These are phyloP conservation scores for Apamea monoglypha DNA, from an alignment of 2,888 invertebrate species.

Conservation along the genomic window DNA sequence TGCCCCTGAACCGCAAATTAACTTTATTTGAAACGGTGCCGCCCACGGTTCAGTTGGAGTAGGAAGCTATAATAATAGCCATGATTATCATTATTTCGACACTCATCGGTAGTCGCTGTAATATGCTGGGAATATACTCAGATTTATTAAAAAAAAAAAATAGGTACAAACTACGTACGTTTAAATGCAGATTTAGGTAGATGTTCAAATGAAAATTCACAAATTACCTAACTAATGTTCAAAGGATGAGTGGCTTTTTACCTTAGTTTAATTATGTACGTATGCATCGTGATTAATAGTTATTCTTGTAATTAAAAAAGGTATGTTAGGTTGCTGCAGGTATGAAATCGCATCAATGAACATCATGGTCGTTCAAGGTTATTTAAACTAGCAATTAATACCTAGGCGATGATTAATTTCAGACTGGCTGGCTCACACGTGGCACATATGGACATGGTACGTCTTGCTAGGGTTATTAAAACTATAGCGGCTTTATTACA, in stretches of 20 bases:
- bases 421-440: conserved; percentile 37
- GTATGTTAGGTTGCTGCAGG: conserved; percentile 20
- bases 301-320: conserved; percentile 32
- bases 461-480: conserved; percentile 42
- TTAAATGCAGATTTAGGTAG: conserved; percentile 2
- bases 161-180: background rate
- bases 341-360: conserved; percentile 54
- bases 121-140: conserved; percentile 38
- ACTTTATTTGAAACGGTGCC: conserved; percentile 52
- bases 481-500: conserved; percentile 2
- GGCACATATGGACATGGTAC: conserved; percentile 23
- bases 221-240: background rate
- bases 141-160: conserved; percentile 13
- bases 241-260: background rate
- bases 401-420: conserved; percentile 55
- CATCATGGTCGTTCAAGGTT: conserved; percentile 57
- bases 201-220: background rate
- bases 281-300: conserved; percentile 2
- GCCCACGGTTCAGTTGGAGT: conserved; percentile 41
- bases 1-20: conserved; percentile 63
- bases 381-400: conserved; percentile 56
- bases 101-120: conserved; percentile 56
- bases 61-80: conserved; percentile 56
- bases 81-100: conserved; percentile 63
- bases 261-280: background rate